Evolutionary conservation across 2,888 invertebrate species (phyloP).

Genomic region (Pedicia rivosa): DNA sequence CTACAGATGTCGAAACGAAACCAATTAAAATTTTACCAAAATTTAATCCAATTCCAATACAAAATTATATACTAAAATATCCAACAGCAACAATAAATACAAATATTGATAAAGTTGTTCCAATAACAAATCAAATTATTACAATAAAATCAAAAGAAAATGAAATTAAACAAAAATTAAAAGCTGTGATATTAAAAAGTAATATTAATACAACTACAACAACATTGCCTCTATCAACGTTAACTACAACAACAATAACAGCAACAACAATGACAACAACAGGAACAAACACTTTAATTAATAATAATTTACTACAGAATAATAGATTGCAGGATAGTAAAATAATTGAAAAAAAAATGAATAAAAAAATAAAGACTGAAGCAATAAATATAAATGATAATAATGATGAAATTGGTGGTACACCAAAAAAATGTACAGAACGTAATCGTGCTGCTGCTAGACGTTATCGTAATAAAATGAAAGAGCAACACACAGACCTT

Average conservation of each 20-base stretch:
- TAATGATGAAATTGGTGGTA: background rate
- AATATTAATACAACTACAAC: background rate
- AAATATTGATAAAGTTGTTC: too few species aligned
- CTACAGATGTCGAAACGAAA: too few species aligned
- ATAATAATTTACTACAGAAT: background rate
- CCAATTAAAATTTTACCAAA: slow-evolving; percentile 3
- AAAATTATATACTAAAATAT: background rate
- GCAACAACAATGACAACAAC: background rate
- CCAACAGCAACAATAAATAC: background rate
- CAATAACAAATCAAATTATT: background rate
- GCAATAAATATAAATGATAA: background rate
- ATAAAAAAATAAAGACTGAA: background rate
- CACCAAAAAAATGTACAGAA: background rate
- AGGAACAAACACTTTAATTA: background rate
- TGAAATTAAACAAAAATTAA: slow-evolving; percentile 3
- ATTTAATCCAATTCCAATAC: background rate
- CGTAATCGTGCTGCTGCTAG: slow-evolving; percentile 1
- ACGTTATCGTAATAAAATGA: slow-evolving; percentile 4
- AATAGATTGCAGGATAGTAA: background rate
- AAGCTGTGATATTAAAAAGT: slow-evolving; percentile 1
- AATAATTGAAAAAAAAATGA: background rate
- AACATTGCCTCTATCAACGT: background rate
- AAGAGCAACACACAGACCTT: slow-evolving; percentile 1
- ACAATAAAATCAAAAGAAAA: background rate
- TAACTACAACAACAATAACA: background rate